Evolutionary conservation across 2,797 vertebrate genomes (phyloP).

Genomic region (Tamandua tetradactyla): DNA sequence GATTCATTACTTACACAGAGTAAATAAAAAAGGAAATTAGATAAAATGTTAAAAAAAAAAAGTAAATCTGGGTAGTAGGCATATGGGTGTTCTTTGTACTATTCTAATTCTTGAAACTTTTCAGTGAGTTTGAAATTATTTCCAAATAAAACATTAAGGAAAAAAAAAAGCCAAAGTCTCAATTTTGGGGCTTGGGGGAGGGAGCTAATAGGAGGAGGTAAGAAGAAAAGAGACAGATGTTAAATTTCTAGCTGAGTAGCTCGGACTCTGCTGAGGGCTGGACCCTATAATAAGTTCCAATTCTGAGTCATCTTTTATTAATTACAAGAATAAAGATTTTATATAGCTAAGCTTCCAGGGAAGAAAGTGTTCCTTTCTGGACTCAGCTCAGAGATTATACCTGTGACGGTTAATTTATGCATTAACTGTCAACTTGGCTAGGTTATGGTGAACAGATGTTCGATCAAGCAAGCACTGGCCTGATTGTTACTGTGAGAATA

Average conservation of each 20-base stretch:
- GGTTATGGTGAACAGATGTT: no score
- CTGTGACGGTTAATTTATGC: no score
- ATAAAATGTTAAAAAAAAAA: not conserved
- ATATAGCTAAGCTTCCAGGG: not conserved
- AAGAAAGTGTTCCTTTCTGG: not conserved
- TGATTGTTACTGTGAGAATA: no score
- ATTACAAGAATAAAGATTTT: not conserved
- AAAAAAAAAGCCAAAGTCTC: not conserved
- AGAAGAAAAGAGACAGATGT: not conserved
- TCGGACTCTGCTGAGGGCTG: not conserved
- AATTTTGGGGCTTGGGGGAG: not conserved
- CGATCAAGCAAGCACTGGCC: no score
- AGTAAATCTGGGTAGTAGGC: not conserved
- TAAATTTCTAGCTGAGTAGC: not conserved
- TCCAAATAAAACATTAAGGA: not conserved
- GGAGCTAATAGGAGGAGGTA: not conserved
- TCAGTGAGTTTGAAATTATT: slow-evolving; percentile 39
- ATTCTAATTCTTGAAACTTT: not conserved
- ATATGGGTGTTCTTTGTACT: not conserved
- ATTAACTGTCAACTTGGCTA: no score
- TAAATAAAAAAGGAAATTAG: not conserved
- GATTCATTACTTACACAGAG: not conserved
- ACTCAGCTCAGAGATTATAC: not conserved
- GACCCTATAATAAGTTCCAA: not conserved
- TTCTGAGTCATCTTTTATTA: slow-evolving; percentile 1